Conservation (phyloP, 1,140 invertebrate genomes). For the Bathynomus jamesi region DNA sequence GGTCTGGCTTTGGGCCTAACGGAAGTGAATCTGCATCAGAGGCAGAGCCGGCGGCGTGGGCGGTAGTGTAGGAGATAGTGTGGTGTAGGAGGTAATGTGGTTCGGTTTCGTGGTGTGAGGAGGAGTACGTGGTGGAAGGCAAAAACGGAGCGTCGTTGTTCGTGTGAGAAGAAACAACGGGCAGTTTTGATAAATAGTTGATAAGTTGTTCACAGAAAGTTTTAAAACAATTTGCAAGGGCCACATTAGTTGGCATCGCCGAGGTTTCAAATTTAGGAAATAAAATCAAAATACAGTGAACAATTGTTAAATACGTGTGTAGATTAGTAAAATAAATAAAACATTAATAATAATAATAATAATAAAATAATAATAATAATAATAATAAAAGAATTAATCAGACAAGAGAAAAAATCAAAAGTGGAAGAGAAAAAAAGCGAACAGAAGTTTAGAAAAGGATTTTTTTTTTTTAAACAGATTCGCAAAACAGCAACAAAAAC, state of each 20-base stretch:
- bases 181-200: too few species aligned
- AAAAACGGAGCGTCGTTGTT: too few species aligned
- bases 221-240: too few species aligned
- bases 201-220: too few species aligned
- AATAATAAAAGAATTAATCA: slow-evolving; percentile 13
- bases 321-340: neutral
- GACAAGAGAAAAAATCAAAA: slow-evolving; percentile 12
- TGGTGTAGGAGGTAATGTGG: neutral
- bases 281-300: neutral
- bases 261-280: slow-evolving; percentile 3
- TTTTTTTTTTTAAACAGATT: neutral
- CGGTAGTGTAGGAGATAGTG: slow-evolving; percentile 17
- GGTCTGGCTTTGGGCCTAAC: slow-evolving; percentile 75
- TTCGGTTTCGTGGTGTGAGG: neutral
- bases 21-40: slow-evolving; percentile 36
- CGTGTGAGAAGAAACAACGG: too few species aligned
- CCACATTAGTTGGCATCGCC: too few species aligned
- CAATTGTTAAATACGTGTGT: too few species aligned
- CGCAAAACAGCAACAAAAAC: neutral
- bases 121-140: neutral
- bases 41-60: slow-evolving; percentile 29
- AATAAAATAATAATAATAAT: slow-evolving; percentile 3
- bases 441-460: slow-evolving; percentile 4
- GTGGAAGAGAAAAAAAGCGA: slow-evolving; percentile 3
- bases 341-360: slow-evolving; percentile 11